Conservation (phyloP, 2,113 vertebrate species). For the Pogona vitticeps region DNA sequence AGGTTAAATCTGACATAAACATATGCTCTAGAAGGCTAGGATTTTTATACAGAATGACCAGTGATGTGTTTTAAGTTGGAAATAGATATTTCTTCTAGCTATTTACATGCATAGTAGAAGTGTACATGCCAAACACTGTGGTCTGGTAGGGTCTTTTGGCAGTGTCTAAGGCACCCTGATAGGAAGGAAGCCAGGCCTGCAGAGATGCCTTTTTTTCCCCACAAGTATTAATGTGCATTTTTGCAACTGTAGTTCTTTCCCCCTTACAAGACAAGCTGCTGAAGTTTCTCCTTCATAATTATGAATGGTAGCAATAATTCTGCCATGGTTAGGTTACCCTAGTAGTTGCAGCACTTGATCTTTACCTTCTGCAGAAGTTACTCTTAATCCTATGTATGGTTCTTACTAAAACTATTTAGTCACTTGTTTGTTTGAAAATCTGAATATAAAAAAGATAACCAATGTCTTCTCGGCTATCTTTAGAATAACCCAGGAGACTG, state of each 20-base stretch:
- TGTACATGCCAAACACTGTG: not conserved
- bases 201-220: not conserved
- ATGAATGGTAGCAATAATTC: not conserved
- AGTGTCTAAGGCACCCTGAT: not conserved
- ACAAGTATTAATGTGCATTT: not conserved
- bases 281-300: not conserved
- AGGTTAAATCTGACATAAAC: not conserved
- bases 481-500: slow-evolving; percentile 45
- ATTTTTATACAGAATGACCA: not conserved
- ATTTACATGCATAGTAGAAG: no score
- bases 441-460: not conserved
- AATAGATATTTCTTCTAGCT: no score
- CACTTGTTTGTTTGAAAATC: not conserved
- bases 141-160: not conserved
- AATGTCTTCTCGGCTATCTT: not conserved
- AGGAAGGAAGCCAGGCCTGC: not conserved
- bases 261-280: not conserved
- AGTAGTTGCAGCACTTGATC: not conserved
- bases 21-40: not conserved
- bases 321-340: not conserved
- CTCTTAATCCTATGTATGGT: not conserved
- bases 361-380: not conserved
- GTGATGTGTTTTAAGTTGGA: not conserved
- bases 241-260: not conserved
- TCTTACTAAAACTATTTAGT: not conserved